Base-by-base conservation (phyloP, 1,140 invertebrate genomes). In the Homalodisca vitripennis region DNA sequence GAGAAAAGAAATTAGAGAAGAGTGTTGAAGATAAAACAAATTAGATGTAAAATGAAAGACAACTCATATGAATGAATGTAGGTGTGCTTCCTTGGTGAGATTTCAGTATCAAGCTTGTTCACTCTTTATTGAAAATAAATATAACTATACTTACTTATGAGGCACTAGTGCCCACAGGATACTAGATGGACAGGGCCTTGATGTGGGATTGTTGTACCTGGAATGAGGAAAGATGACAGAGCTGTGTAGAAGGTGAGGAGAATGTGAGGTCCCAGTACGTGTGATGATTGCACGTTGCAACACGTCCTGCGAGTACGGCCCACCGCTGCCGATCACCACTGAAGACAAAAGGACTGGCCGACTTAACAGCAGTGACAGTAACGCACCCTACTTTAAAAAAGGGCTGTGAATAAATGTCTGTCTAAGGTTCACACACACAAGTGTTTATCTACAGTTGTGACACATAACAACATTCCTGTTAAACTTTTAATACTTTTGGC, bases 301-400 rank as follows among this genome's bases (percentile, higher is more conserved):
- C 0, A 88, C 82, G 32, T 84, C 80, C 31, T 84, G 66, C 68
- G 83, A 85, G 78, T 84, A 93, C 46, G 88, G 88, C 71, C 85
- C 84, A 22, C 85, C 88, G 20, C 82, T 84, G 67, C 88, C 90
- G 77, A 97, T 86, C 60, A 88, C 87, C 63, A 95, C 84, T 31
- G 85, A 84, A 55, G 81, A 78, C 1, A 98, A 81, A 78, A 87
- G 88, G 74, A 97, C 85, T 22, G 89, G 86, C 69, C 84, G 75
- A 0, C 78, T 66, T 62, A 97, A 79, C 24, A 97, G 79, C 47
- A 87, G 76, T 72, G 87, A 87, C 55, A 97, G 77, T 27, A 97
- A 78, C 10, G 90, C 86, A 46, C 95, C 95, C 77, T 87, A 84
- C 14, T n/a, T n/a, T n/a, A n/a, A n/a, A n/a, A n/a, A n/a, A n/a